Base-by-base conservation (phyloP, 2,888 invertebrate species). In the Trimorus sp. region DNA sequence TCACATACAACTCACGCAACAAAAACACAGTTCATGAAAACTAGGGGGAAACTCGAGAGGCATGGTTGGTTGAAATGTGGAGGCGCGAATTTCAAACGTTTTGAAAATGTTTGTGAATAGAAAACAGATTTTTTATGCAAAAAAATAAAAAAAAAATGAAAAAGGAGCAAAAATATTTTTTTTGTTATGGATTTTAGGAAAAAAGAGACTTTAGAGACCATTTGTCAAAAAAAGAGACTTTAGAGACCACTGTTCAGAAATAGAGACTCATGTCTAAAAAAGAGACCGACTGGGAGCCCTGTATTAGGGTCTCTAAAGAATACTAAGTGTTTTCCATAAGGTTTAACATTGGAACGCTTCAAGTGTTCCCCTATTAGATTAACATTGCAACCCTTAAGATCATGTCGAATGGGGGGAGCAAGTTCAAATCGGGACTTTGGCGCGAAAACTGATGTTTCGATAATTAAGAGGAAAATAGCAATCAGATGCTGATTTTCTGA, bases 191-290 rank as follows among this genome's bases (percentile, higher is more conserved):
- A 14, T 51, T 51, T 51, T 51, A 5, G 15, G n/a, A 51, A 51
- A 51, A 51, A 51, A 51, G 51, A 15, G 51, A 15, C n/a, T 51
- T 51, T 51, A 51, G 51, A 15, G 51, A 51, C 51, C 15, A 51
- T 11, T 51, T 51, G n/a, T 51, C 51, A 51, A 51, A 51, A 51
- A 51, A 51, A 51, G 51, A 15, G 51, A 51, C 12, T 45, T 45
- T 45, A 45, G 45, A 45, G 45, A 45, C 45, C 45, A 45, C 45
- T 45, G 45, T 45, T 45, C 45, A 45, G 45, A 51, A 51, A 14
- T 51, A 51, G 51, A 15, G 51, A 51, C 51, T 51, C 15, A 14
- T 51, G 51, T 15, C 15, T n/a, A 51, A 51, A 51, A 51, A 51
- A 51, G 51, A 15, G 51, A 51, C 51, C 15, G n/a, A 45, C 15